Percentiles rank a stretch among this genome's conserved stretches.
Evolutionary conservation across 2,113 vertebrate genomes (phyloP).

Genomic region (Channa argus): DNA sequence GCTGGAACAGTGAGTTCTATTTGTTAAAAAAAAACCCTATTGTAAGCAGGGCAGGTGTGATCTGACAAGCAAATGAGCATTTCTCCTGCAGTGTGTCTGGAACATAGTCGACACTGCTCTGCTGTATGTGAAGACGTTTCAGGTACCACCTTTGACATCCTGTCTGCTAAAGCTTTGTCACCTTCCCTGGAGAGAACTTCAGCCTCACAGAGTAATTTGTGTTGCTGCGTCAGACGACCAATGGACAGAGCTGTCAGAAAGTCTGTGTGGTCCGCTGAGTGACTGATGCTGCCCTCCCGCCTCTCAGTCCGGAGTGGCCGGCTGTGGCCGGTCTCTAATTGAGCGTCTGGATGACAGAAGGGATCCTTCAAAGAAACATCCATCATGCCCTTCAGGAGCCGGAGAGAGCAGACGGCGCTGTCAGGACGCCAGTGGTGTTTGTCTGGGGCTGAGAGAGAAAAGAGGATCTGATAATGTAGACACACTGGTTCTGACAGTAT

Average conservation of each 20-base stretch:
- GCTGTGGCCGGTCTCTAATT: constrained; percentile 57
- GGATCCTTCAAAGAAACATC: constrained; percentile 48
- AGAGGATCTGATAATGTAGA: constrained; percentile 19
- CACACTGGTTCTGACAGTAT: too few species aligned
- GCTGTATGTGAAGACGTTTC: too few species aligned
- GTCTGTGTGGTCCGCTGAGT: constrained; percentile 50
- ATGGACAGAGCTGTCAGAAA: constrained; percentile 34
- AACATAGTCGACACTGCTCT: too few species aligned
- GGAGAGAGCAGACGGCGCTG: constrained; percentile 29
- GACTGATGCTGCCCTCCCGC: constrained; percentile 59
- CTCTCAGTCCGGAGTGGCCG: constrained; percentile 42
- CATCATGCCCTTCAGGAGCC: constrained; percentile 54
- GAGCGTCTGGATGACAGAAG: constrained; percentile 67
- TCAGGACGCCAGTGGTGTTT: constrained; percentile 29
- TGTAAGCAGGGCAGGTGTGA: too few species aligned
- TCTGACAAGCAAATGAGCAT: too few species aligned
- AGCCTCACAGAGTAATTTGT: constrained; percentile 9
- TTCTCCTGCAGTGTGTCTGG: too few species aligned
- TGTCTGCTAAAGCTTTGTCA: not conserved
- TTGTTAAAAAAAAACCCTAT: too few species aligned
- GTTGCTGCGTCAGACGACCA: constrained; percentile 40
- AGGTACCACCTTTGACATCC: not conserved
- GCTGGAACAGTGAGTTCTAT: too few species aligned
- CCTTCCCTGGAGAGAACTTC: not conserved
- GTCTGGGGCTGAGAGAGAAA: constrained; percentile 18